phyloP scores from a whole-genome alignment of 1,140 invertebrate genomes.

The Psix sp. region DNA sequence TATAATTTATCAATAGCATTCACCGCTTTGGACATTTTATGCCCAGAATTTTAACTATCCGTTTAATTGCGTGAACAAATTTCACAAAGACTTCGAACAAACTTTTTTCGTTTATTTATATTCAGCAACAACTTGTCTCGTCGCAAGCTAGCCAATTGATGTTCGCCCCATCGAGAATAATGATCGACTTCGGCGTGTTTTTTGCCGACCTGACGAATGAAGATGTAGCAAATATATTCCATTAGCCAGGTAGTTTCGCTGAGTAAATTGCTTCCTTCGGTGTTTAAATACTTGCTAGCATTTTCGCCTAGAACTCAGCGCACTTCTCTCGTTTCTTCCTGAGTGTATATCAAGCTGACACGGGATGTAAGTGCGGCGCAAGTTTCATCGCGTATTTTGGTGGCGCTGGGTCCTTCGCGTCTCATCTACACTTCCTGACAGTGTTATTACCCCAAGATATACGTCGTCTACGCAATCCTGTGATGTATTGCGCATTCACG shows the following conservation, averaged over 20 bases:
- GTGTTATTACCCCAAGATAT: constrained; percentile 67
- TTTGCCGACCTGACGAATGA: constrained; percentile 36
- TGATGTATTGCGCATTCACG: constrained; percentile 71
- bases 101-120: not conserved
- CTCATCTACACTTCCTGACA: constrained; percentile 41
- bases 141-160: no score
- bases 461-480: constrained; percentile 69
- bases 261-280: constrained; percentile 36
- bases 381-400: constrained; percentile 58
- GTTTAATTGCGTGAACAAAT: constrained; percentile 36
- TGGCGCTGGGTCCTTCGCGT: constrained; percentile 40
- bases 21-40: no score
- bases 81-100: constrained; percentile 12
- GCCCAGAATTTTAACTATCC: constrained; percentile 23
- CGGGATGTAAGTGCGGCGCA: no score
- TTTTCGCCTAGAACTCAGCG: no score
- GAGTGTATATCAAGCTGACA: no score
- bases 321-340: no score
- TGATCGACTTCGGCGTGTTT: constrained; percentile 23
- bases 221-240: constrained; percentile 37
- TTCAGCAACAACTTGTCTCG: no score
- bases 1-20: constrained; percentile 30
- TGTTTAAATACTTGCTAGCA: constrained; percentile 37
- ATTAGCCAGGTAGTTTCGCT: constrained; percentile 44
- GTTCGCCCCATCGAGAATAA: constrained; percentile 17